Conservation (phyloP, 2,797 vertebrate species). For the Dryobates pubescens region DNA sequence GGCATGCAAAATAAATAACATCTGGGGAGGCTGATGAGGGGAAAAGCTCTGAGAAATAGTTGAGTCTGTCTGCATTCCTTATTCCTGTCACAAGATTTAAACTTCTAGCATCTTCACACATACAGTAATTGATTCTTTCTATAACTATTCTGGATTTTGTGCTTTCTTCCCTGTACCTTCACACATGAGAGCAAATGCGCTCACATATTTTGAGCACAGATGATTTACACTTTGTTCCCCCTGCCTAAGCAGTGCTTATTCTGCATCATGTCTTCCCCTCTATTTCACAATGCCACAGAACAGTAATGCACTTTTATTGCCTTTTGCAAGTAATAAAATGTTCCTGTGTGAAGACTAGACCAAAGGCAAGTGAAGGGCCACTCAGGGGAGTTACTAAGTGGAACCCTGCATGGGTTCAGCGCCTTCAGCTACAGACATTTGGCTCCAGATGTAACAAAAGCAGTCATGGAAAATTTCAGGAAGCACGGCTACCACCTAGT, state of each 20-base stretch:
- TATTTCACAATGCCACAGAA: not conserved
- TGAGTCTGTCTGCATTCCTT: not conserved
- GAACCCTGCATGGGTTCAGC: not conserved
- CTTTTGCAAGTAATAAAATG: not conserved
- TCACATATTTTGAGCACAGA: not conserved
- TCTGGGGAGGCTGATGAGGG: fast-evolving
- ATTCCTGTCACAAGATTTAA: not conserved
- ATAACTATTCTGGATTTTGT: not conserved
- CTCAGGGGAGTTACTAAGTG: not conserved
- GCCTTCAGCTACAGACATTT: not conserved
- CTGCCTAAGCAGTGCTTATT: not conserved
- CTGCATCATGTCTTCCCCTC: not conserved
- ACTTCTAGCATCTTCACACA: not conserved
- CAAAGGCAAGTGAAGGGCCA: not conserved
- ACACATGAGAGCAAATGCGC: not conserved
- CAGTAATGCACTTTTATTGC: not conserved
- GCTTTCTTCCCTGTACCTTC: not conserved
- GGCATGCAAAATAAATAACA: not conserved
- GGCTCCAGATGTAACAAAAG: not conserved
- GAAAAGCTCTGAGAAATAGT: not conserved
- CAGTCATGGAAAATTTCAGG: not conserved
- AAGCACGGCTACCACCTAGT: too few species aligned
- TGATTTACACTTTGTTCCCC: not conserved
- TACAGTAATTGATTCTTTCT: not conserved
- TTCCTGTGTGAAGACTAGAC: not conserved